A percentile compares a stretch with the other conserved stretches of the same genome.
These are phyloP conservation scores for Brachionichthys hirsutus DNA, from an alignment of 2,113 vertebrate species.

Conservation along the genomic window DNA sequence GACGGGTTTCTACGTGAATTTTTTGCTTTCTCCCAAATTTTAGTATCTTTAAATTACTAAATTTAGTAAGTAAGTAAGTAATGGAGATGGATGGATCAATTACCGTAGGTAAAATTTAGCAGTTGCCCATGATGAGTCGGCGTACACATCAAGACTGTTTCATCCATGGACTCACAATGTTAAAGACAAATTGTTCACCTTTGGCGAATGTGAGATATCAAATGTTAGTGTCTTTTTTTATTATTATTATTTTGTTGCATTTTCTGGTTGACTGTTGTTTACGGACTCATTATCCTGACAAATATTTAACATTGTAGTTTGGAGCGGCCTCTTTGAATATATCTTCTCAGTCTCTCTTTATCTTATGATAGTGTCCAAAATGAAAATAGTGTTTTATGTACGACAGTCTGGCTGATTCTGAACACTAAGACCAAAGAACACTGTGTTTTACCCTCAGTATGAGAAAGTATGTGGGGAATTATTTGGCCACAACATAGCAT, in stretches of 20 bases:
- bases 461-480: conserved; percentile 2
- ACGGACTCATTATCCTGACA: not conserved
- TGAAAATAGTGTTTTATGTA: conserved; percentile 35
- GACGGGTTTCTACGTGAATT: no score
- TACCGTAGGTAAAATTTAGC: no score
- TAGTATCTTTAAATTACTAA: not conserved
- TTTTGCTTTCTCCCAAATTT: not conserved
- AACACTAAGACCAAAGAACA: conserved; percentile 74
- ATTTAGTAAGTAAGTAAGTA: no score
- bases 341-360: conserved; percentile 23
- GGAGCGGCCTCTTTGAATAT: conserved; percentile 14
- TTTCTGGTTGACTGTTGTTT: no score
- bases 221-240: no score
- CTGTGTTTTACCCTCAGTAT: conserved; percentile 59
- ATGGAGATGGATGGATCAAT: no score
- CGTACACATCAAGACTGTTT: no score
- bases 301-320: not conserved
- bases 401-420: conserved; percentile 38
- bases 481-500: conserved; percentile 41
- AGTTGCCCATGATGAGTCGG: no score
- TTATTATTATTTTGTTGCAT: no score
- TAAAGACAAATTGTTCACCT: no score
- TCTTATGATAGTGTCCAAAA: conserved; percentile 27
- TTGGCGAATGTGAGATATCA: no score
- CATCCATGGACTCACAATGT: no score